Percentiles rank a stretch among this genome's conserved stretches.
These are phyloP conservation scores for Drosophila bocki DNA, from an alignment of 1,140 invertebrate genomes.

Conservation along the genomic window DNA sequence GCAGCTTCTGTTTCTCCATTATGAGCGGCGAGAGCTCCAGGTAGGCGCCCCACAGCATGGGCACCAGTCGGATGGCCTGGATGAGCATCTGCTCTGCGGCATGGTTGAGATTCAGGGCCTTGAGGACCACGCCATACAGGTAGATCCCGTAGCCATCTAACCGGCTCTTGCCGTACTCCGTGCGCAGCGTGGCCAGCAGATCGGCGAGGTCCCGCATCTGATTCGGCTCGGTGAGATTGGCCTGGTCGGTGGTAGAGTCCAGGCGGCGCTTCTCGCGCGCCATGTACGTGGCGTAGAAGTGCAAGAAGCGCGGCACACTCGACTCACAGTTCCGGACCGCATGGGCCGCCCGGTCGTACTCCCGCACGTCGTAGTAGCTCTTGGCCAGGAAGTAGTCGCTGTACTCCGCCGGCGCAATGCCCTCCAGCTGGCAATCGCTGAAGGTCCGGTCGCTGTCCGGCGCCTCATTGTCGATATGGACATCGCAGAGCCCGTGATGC, in stretches of 20 bases:
- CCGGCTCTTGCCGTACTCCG: slow-evolving; percentile 87
- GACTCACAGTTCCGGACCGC: slow-evolving; percentile 90
- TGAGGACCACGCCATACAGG: slow-evolving; percentile 95
- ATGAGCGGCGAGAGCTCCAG: slow-evolving; percentile 95
- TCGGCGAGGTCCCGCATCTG: slow-evolving; percentile 87
- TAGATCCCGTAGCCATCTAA: slow-evolving; percentile 96
- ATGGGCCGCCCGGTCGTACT: slow-evolving; percentile 96
- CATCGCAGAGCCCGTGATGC: slow-evolving; percentile 90
- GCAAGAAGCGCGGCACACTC: slow-evolving; percentile 90
- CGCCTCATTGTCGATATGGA: slow-evolving; percentile 86
- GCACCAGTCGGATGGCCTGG: slow-evolving; percentile 91
- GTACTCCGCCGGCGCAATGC: slow-evolving; percentile 87
- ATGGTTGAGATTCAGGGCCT: slow-evolving; percentile 92
- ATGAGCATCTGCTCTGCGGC: slow-evolving; percentile 92
- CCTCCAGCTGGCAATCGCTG: slow-evolving; percentile 70
- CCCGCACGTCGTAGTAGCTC: slow-evolving; percentile 96
- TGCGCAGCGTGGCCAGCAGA: slow-evolving; percentile 86
- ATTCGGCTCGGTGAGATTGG: slow-evolving; percentile 89
- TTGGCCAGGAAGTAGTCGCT: slow-evolving; percentile 93
- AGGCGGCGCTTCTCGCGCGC: slow-evolving; percentile 95
- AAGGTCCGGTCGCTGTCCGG: slow-evolving; percentile 75
- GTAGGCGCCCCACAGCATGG: slow-evolving; percentile 97
- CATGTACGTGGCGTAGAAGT: slow-evolving; percentile 94
- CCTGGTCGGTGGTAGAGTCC: slow-evolving; percentile 92
- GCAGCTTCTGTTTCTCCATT: slow-evolving; percentile 90